These are phyloP conservation scores for Synergus laeviventris DNA, from an alignment of 2,888 invertebrate species.

Conservation along the genomic window DNA sequence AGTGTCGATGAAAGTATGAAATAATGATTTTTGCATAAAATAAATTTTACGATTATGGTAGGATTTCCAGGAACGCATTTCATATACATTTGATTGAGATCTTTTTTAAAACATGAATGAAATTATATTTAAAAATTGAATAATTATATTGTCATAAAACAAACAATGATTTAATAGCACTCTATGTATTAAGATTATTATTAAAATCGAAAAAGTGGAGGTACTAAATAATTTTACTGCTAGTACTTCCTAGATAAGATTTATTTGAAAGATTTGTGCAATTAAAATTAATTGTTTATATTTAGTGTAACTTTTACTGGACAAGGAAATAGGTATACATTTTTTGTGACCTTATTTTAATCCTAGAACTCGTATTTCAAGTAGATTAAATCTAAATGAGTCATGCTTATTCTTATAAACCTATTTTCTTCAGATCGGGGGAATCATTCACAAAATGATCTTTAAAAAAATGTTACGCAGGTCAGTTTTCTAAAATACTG, in stretches of 20 bases:
- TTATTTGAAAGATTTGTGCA: background rate
- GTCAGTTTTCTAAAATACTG: background rate
- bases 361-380: background rate
- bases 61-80: background rate
- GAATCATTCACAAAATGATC: background rate
- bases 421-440: background rate
- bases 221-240: background rate
- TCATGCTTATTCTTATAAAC: background rate
- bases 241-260: background rate
- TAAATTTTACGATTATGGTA: background rate
- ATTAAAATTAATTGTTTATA: background rate
- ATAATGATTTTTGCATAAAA: background rate
- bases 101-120: background rate
- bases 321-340: background rate
- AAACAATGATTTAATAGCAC: background rate
- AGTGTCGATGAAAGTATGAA: background rate
- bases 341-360: background rate
- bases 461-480: background rate
- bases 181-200: background rate
- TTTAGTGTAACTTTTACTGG: background rate
- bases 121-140: background rate
- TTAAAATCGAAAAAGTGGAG: background rate
- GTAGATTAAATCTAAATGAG: background rate
- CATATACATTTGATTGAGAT: background rate
- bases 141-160: background rate